Evolutionary conservation across 1,140 invertebrate species (phyloP).

Genomic region (Myzus persicae): DNA sequence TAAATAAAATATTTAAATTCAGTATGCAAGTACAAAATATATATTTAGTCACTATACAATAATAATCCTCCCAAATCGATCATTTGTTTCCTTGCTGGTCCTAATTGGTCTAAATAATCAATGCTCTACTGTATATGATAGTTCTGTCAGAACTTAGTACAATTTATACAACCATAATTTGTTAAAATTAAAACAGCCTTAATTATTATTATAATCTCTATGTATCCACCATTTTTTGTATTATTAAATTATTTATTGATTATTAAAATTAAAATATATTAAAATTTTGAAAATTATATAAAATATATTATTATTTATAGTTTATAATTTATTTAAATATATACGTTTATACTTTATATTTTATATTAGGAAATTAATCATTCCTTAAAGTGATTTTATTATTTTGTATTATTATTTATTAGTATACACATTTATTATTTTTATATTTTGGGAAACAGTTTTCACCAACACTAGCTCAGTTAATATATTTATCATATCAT

Average conservation of each 20-base stretch:
- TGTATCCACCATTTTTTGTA: slow-evolving; percentile 17
- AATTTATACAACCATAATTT: neutral
- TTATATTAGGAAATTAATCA: slow-evolving; percentile 10
- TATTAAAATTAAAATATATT: slow-evolving; percentile 10
- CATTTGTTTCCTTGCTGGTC: neutral
- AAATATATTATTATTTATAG: slow-evolving; percentile 24
- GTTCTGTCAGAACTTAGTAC: neutral
- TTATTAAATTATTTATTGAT: slow-evolving; percentile 35
- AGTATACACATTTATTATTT: neutral
- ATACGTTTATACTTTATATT: slow-evolving; percentile 12
- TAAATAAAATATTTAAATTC: neutral
- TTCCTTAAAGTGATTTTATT: neutral
- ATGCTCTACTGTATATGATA: neutral
- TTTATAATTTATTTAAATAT: slow-evolving; percentile 37
- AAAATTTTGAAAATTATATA: slow-evolving; percentile 23
- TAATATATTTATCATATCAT: neutral
- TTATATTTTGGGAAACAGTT: neutral
- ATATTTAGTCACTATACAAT: neutral
- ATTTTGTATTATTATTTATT: slow-evolving; percentile 40
- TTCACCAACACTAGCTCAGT: neutral
- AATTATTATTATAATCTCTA: slow-evolving; percentile 2
- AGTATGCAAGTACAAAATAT: neutral
- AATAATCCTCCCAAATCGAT: neutral
- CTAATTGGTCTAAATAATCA: neutral
- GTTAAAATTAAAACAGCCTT: neutral